Evolutionary conservation across 2,113 vertebrate genomes (phyloP), one percentile per base, ranked within the genome.

Genomic region (Platysternon megacephalum): DNA sequence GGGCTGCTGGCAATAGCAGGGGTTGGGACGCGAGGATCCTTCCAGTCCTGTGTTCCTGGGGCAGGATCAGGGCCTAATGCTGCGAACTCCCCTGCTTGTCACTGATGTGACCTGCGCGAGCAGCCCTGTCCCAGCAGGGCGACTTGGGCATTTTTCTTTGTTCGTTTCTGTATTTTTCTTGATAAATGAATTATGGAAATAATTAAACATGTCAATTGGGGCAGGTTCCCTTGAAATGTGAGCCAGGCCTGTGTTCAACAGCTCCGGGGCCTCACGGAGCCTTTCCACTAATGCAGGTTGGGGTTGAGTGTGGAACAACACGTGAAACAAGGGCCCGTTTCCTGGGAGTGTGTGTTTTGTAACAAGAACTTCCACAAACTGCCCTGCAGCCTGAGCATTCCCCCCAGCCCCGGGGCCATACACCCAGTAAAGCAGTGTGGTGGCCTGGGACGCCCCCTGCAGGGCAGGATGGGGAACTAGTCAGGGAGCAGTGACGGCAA

Each of bases 401-500:
- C 4, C 35, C 6, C 65, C 8, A 2, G 8, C 65, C 65, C 9
- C 4, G 2, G 16, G 8, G 9, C n/a, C 35, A 11, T 8, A 4
- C 29, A 61, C 29, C 61, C 61, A 68, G 61, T 35, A n/a, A 17
- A 19, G 35, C 16, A 39, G 65, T 5, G 19, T 21, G 35, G 65
- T 72, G 35, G 19, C 19, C 65, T 22, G 56, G 28, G 56, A 13
- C 12, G 4, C 56, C 56, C 28, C 56, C 12, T 58, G 56, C 12
- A 58, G 56, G 85, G n/a, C 65, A 39, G 35, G 7, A 19, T 39
- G 65, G 35, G 35, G 17, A 68, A 21, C 35, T 68, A n/a, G 35
- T 39, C 65, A 68, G 3, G 65, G 65, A 22, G 65, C 35, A 8
- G 16, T 19, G 35, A 35, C 17, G 19, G 28, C 28, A 58, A 58